These are phyloP conservation scores for Triops cancriformis DNA, from an alignment of 1,140 invertebrate species.

Conservation along the genomic window DNA sequence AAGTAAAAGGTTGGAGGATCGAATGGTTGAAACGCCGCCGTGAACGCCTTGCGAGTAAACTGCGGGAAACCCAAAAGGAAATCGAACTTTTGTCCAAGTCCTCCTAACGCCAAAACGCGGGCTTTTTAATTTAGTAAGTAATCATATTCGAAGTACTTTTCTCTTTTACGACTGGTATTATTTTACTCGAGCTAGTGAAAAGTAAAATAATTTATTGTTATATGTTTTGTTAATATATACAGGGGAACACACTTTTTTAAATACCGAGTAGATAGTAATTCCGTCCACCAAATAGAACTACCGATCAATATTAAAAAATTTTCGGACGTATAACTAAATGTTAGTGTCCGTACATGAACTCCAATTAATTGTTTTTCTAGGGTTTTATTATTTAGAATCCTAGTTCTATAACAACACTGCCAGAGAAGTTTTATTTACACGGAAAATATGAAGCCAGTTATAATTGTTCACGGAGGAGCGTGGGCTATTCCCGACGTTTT, in stretches of 20 bases:
- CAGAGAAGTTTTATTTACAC: constrained; percentile 18
- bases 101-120: constrained; percentile 25
- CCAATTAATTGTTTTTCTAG: too few relatives aligned
- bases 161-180: not conserved
- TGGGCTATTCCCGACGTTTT: constrained; percentile 34
- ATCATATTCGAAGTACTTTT: not conserved
- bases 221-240: too few relatives aligned
- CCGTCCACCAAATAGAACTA: too few relatives aligned
- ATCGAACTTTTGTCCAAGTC: constrained; percentile 33
- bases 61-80: constrained; percentile 36
- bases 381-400: too few relatives aligned
- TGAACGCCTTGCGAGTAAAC: constrained; percentile 35
- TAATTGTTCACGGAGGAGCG: constrained; percentile 35
- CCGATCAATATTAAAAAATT: too few relatives aligned
- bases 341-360: too few relatives aligned
- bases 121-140: not conserved
- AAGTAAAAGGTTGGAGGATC: constrained; percentile 36
- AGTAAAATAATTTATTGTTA: not conserved
- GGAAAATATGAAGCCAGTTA: constrained; percentile 27
- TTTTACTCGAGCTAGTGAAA: not conserved
- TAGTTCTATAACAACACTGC: not conserved
- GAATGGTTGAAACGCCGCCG: constrained; percentile 36
- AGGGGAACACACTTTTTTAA: too few relatives aligned
- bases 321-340: too few relatives aligned
- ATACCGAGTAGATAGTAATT: too few relatives aligned